phyloP scores from a whole-genome alignment of 2,888 invertebrate genomes.

The Trachelus troglodyta region DNA sequence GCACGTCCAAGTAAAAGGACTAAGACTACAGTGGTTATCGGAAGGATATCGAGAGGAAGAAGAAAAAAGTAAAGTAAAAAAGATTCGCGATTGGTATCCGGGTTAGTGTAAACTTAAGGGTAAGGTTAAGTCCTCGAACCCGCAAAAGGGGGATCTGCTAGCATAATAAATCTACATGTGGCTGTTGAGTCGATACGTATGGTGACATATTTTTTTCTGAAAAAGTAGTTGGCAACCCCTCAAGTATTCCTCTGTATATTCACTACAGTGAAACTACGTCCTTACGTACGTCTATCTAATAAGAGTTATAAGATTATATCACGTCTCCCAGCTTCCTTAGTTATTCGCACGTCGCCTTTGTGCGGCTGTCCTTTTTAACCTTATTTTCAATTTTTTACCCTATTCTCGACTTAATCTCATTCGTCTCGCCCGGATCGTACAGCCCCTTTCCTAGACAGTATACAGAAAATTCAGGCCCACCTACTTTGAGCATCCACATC shows the following conservation, averaged over 20 bases:
- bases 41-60: neutral
- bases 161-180: neutral
- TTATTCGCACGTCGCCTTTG: neutral
- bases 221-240: neutral
- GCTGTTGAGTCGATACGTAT: neutral
- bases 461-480: slow-evolving; percentile 47
- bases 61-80: neutral
- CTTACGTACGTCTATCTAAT: neutral
- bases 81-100: neutral
- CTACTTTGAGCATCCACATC: slow-evolving; percentile 45
- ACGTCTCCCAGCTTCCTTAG: neutral
- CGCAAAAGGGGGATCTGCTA: neutral
- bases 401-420: slow-evolving; percentile 22
- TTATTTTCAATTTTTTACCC: slow-evolving; percentile 5
- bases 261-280: neutral
- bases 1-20: neutral
- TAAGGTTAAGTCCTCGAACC: neutral
- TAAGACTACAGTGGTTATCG: neutral
- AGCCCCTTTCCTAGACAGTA: slow-evolving; percentile 16
- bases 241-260: neutral
- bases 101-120: neutral
- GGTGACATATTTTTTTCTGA: neutral
- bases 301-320: neutral
- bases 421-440: neutral
- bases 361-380: neutral